Conservation (phyloP, 2,113 vertebrate genomes). For the Chiloscyllium plagiosum region DNA sequence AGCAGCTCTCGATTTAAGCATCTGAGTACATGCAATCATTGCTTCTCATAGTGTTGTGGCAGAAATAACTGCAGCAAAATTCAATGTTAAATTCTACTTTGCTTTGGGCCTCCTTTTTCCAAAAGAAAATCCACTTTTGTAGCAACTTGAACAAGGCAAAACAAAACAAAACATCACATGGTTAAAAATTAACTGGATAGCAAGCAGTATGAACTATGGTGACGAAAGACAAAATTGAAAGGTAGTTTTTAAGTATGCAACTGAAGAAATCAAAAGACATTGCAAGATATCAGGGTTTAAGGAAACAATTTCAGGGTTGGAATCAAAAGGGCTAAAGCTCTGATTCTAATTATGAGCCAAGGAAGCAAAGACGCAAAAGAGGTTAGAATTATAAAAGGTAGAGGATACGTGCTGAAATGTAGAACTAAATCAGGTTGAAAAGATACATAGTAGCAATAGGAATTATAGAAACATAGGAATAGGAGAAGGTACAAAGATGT, state of each 20-base stretch:
- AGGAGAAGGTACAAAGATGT: too few species aligned
- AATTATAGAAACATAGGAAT: too few species aligned
- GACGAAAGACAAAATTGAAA: neutral
- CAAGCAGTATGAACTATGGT: neutral
- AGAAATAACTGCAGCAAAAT: neutral
- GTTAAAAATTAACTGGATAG: neutral
- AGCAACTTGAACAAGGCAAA: neutral
- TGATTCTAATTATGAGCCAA: neutral
- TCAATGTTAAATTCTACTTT: neutral
- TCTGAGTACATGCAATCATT: neutral
- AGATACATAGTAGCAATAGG: neutral
- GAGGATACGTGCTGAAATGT: neutral
- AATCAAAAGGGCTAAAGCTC: neutral
- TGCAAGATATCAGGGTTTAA: neutral
- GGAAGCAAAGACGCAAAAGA: neutral
- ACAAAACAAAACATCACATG: neutral
- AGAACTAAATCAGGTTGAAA: neutral
- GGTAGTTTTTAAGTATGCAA: neutral
- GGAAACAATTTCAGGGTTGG: neutral
- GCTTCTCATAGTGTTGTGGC: neutral
- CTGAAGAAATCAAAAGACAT: neutral
- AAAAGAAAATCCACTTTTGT: neutral
- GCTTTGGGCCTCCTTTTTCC: neutral
- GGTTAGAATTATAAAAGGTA: neutral
- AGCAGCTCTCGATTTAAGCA: neutral